Base-by-base conservation (phyloP, 2,888 invertebrate genomes). In the Dyspetes luteomarginatus region DNA sequence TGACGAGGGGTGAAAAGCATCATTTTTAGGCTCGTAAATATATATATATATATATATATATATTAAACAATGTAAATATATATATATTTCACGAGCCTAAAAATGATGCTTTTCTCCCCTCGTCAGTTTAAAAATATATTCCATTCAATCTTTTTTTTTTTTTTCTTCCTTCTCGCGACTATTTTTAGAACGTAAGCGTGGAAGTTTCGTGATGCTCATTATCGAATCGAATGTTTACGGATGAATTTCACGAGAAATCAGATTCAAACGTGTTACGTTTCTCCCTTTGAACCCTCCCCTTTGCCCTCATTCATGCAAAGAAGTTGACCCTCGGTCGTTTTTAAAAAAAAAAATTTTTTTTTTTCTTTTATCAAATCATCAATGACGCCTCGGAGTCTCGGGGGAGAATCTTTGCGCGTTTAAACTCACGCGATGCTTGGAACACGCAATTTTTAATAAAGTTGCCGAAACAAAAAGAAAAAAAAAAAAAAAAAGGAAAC, bases 391-490 rank as follows among this genome's bases (percentile, higher is more conserved):
- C 9, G 36, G 12, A 12, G 36, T 12, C 36, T 0, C 36, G 36
- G 36, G 30, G 12, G 22, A 4, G 26, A 45, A 28, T 12, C 7
- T 45, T 69, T 12, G 26, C 5, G 43, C 19, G 17, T 58, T 28
- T 12, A 69, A 36, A 19, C 69, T 45, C 56, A 26, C 28, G 17
- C 56, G 26, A 17, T 12, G 19, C 17, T 19, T n/a, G 17, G 0
- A 12, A 58, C 43, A 69, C 56, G 69, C 69, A 43, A 68, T 55
- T n/a, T n/a, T n/a, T n/a, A n/a, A n/a, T n/a, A n/a, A 56, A 9
- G 7, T 15, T 9, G 19, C 41, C 52, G 5, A n/a, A 1, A 7
- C 2, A 26, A 55, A 55, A 24, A 52, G 41, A 55, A 36, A 19
- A 22, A 45, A 24, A 3, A 2, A 7, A 4, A 36, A 9, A 36